Conservation (phyloP, 2,888 invertebrate genomes). For the Hedya salicella region DNA sequence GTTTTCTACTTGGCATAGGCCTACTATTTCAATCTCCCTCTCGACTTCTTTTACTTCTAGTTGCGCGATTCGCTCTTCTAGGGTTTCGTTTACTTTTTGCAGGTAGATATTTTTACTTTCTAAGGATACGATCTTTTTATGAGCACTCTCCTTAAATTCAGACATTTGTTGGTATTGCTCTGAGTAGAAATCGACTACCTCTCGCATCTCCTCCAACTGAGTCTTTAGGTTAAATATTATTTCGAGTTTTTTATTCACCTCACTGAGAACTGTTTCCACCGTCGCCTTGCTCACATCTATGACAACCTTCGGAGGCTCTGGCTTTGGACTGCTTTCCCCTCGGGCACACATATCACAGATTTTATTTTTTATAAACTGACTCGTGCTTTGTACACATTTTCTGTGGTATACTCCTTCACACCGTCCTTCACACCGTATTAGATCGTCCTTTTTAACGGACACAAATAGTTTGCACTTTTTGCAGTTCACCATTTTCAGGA, state of each 20-base stretch:
- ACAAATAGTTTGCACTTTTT: not conserved
- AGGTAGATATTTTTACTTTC: not conserved
- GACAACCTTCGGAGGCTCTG: no score
- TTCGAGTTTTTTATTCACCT: constrained; percentile 5
- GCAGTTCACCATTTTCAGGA: not conserved
- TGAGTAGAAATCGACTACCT: constrained; percentile 7
- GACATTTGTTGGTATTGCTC: constrained; percentile 5
- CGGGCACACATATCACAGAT: no score
- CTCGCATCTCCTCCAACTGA: constrained; percentile 3
- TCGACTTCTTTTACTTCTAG: constrained; percentile 5
- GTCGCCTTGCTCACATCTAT: not conserved
- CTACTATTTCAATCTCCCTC: constrained; percentile 10
- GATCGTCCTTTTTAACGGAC: not conserved
- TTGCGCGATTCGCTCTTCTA: constrained; percentile 3
- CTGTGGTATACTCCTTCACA: not conserved
- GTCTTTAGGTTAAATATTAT: not conserved
- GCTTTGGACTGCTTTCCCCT: no score
- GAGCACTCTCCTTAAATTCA: not conserved
- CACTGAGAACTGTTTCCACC: not conserved
- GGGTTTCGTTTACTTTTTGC: constrained; percentile 9
- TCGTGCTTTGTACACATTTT: not conserved
- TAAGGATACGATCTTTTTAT: not conserved
- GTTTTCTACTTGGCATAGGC: not conserved
- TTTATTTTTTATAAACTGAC: no score
- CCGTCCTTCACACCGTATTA: not conserved